These are phyloP conservation scores for Cerceris rybyensis DNA, from an alignment of 2,888 invertebrate species.

Conservation along the genomic window DNA sequence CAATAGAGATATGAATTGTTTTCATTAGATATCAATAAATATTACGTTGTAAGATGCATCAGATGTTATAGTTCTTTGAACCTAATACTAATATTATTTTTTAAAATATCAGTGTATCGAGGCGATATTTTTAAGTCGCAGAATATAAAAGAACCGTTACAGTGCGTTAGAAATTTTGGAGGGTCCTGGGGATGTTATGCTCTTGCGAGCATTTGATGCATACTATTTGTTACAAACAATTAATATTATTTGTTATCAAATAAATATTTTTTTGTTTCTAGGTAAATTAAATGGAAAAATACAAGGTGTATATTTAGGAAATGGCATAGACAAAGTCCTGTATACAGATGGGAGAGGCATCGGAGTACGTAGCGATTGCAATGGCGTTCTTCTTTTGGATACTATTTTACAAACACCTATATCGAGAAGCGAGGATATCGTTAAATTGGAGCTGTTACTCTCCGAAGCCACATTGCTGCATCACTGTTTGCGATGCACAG, in stretches of 20 bases:
- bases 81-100: too few relatives aligned
- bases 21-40: too few relatives aligned
- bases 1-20: too few relatives aligned
- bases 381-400: conserved; percentile 94
- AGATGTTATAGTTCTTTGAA: too few relatives aligned
- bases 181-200: too few relatives aligned
- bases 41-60: too few relatives aligned
- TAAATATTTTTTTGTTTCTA: conserved; percentile 66
- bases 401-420: conserved; percentile 94
- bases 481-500: conserved; percentile 90
- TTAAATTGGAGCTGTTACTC: conserved; percentile 92
- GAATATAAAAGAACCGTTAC: too few relatives aligned
- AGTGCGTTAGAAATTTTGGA: too few relatives aligned
- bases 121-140: too few relatives aligned
- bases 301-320: conserved; percentile 88
- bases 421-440: conserved; percentile 88
- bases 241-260: neutral
- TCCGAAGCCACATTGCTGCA: conserved; percentile 94
- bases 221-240: too few relatives aligned
- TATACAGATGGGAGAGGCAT: conserved; percentile 92
- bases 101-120: too few relatives aligned
- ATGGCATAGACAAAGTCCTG: conserved; percentile 91
- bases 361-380: conserved; percentile 94
- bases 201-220: too few relatives aligned
- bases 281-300: conserved; percentile 86